Base-by-base conservation (phyloP, 2,797 vertebrate species). In the Karalla daura region DNA sequence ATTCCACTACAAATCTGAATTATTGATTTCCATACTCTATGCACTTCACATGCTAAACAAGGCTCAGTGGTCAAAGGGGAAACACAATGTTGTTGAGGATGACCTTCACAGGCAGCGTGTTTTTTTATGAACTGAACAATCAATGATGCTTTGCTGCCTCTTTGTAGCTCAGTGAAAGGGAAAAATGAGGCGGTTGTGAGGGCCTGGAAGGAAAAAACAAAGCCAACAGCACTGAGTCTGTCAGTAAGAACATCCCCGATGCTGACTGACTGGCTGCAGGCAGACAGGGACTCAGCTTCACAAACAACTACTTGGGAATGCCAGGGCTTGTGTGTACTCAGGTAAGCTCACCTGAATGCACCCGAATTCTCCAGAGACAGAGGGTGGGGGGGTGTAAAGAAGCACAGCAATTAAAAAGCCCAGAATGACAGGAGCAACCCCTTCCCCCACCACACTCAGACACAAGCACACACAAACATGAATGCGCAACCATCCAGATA, bases 271-370 rank as follows among this genome's bases (percentile, higher is more conserved):
- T 81, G 73, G 69, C 69, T 68, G 56, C 36, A 85, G 51, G 78
- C 76, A 88, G 82, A 87, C 53, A 33, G 75, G 71, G 75, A 80
- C 71, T 83, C 63, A 58, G 52, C 78, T 85, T 58, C 71, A 79
- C 84, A 87, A 89, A 90, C 85, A 87, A 75, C 61, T 64, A 70
- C 55, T 67, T 67, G 85, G 81, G 83, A 89, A 81, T 83, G 80
- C 76, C 51, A 23, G 10, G 54, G 63, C 74, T 69, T 24, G 53
- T 30, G 51, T 87, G 85, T 89, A 77, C 71, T 87, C 81, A 82
- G 78, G 78, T 89, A 90, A 90, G 77, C 81, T 88, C 83, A 88
- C 81, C 87, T 91, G 76, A 91, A 89, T 85, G 78, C 75, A 74
- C 54, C 33, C 4, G 30, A 80, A 87, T 81, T 60, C 65, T 62